phyloP scores from a whole-genome alignment of 2,797 vertebrate species.

The Sebastes paucispinis region DNA sequence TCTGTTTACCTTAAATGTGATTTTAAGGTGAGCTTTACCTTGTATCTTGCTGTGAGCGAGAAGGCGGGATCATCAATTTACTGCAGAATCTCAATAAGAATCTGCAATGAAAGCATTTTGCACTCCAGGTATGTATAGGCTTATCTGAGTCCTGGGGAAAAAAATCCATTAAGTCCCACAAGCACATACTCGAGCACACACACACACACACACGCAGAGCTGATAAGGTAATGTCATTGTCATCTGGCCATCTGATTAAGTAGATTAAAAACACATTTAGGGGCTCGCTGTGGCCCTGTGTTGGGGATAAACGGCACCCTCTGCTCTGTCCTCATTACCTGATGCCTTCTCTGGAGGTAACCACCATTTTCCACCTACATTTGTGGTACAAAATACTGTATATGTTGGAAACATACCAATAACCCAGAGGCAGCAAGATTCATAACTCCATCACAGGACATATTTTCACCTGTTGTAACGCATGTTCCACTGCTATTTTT shows the following conservation, averaged over 20 bases:
- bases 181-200: background rate
- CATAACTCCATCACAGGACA: background rate
- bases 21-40: slow-evolving; percentile 7
- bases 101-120: slow-evolving; percentile 52
- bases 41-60: background rate
- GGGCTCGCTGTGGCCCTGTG: background rate
- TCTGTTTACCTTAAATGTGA: background rate
- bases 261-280: slow-evolving; percentile 62
- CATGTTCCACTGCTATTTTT: background rate
- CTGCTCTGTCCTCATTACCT: slow-evolving; percentile 11
- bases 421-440: background rate
- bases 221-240: slow-evolving; percentile 59
- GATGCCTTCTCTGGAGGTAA: background rate
- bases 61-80: slow-evolving; percentile 30
- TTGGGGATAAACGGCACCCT: slow-evolving; percentile 8
- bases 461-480: background rate
- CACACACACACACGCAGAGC: background rate
- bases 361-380: background rate
- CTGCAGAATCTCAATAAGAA: slow-evolving; percentile 34
- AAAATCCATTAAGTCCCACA: slow-evolving; percentile 47
- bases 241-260: slow-evolving; percentile 55
- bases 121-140: background rate
- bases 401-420: background rate
- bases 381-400: background rate
- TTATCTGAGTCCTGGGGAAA: slow-evolving; percentile 55